These are phyloP conservation scores for Leptoclinus maculatus DNA, from an alignment of 2,797 vertebrate species.

Conservation along the genomic window DNA sequence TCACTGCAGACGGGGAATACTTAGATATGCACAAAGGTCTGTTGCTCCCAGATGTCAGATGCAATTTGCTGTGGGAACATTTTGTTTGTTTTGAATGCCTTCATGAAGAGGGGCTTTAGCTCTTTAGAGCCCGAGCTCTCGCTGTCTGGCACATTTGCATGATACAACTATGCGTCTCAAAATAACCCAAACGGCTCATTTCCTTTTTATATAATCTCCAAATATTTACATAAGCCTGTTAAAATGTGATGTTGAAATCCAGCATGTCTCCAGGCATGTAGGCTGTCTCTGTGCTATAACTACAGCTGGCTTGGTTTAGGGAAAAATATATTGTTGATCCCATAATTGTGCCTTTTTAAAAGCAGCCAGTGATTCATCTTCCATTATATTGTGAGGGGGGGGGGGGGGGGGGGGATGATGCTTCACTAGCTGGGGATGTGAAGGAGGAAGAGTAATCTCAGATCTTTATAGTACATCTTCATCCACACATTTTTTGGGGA, in stretches of 20 bases:
- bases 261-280: slow-evolving; percentile 4
- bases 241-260: slow-evolving; percentile 19
- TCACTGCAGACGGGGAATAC: slow-evolving; percentile 52
- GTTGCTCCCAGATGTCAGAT: slow-evolving; percentile 53
- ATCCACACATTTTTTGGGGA: no score
- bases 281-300: background rate
- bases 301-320: background rate
- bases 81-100: slow-evolving; percentile 52
- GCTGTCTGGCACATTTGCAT: slow-evolving; percentile 27
- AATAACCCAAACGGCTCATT: slow-evolving; percentile 48
- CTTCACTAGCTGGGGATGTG: background rate
- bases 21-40: slow-evolving; percentile 25
- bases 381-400: background rate
- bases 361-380: slow-evolving; percentile 7
- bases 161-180: slow-evolving; percentile 30
- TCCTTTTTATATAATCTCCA: slow-evolving; percentile 45
- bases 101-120: slow-evolving; percentile 2
- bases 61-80: slow-evolving; percentile 36
- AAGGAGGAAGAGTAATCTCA: background rate
- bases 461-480: background rate
- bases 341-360: slow-evolving; percentile 1
- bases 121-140: background rate
- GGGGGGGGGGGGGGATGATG: background rate
- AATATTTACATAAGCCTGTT: slow-evolving; percentile 45
- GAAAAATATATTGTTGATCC: slow-evolving; percentile 19